Conservation (phyloP, 2,888 invertebrate genomes). For the Ametastegia equiseti region DNA sequence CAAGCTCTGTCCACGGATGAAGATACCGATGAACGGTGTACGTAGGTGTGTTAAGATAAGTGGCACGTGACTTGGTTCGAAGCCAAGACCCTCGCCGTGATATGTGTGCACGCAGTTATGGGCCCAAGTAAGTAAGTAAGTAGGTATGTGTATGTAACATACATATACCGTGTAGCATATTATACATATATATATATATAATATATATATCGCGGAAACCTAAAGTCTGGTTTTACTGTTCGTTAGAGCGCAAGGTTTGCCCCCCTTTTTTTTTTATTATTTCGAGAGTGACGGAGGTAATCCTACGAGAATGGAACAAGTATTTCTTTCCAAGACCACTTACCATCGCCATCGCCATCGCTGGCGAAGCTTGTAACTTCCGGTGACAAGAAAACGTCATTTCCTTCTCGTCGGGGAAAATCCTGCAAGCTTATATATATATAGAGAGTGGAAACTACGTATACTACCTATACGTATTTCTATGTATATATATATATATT, state of each 20-base stretch:
- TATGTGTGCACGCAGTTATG: neutral
- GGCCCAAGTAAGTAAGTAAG: too few relatives aligned
- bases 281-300: constrained; percentile 21
- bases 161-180: neutral
- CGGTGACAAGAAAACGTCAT: constrained; percentile 40
- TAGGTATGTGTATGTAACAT: neutral
- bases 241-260: neutral
- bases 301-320: constrained; percentile 30
- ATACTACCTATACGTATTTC: neutral
- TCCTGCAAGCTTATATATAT: too few relatives aligned
- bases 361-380: constrained; percentile 32
- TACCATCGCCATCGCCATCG: constrained; percentile 39
- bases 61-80: constrained; percentile 32
- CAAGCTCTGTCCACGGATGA: constrained; percentile 23
- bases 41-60: constrained; percentile 29
- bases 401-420: neutral
- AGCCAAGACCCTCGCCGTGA: neutral
- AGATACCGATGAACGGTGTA: constrained; percentile 10
- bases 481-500: constrained; percentile 3
- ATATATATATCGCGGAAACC: too few relatives aligned
- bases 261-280: neutral
- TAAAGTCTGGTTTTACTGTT: constrained; percentile 15
- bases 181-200: neutral
- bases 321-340: constrained; percentile 31
- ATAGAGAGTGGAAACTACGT: neutral